Conservation (phyloP, 2,113 vertebrate species). For the Xyliphius kryptos region DNA sequence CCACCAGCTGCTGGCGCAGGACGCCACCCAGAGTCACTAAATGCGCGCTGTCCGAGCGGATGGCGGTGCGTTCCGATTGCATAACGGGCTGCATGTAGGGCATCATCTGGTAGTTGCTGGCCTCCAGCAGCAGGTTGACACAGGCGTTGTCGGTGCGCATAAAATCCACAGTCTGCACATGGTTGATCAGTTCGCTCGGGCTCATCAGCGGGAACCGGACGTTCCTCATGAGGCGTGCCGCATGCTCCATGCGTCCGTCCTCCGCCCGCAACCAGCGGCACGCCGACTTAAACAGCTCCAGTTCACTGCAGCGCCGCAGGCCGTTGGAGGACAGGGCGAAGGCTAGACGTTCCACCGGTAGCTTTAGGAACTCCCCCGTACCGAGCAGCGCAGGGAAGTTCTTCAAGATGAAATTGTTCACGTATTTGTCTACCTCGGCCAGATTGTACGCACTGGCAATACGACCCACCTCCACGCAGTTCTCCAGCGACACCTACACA, state of each 20-base stretch:
- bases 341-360: slow-evolving; percentile 90
- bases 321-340: slow-evolving; percentile 96
- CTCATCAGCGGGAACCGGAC: slow-evolving; percentile 96
- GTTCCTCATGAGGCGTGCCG: slow-evolving; percentile 92
- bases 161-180: slow-evolving; percentile 94
- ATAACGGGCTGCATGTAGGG: slow-evolving; percentile 98
- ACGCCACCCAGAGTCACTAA: slow-evolving; percentile 93
- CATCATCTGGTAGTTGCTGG: slow-evolving; percentile 99
- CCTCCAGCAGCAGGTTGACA: slow-evolving; percentile 93
- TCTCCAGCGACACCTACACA: slow-evolving; percentile 95
- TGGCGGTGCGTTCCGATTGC: slow-evolving; percentile 96
- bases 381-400: slow-evolving; percentile 89
- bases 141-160: slow-evolving; percentile 97
- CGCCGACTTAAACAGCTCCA: slow-evolving; percentile 93
- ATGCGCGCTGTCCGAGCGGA: slow-evolving; percentile 91
- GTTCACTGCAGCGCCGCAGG: slow-evolving; percentile 94
- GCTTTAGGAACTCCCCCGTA: slow-evolving; percentile 95
- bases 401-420: slow-evolving; percentile 96
- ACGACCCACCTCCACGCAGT: slow-evolving; percentile 93
- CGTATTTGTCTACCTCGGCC: slow-evolving; percentile 97
- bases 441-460: slow-evolving; percentile 97
- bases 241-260: slow-evolving; percentile 85
- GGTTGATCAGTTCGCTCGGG: slow-evolving; percentile 95
- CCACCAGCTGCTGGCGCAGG: slow-evolving; percentile 92
- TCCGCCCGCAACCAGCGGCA: slow-evolving; percentile 91